Evolutionary conservation across 2,888 invertebrate genomes (phyloP), one percentile per base, ranked within the genome.

Genomic region (Autographa pulchrina): DNA sequence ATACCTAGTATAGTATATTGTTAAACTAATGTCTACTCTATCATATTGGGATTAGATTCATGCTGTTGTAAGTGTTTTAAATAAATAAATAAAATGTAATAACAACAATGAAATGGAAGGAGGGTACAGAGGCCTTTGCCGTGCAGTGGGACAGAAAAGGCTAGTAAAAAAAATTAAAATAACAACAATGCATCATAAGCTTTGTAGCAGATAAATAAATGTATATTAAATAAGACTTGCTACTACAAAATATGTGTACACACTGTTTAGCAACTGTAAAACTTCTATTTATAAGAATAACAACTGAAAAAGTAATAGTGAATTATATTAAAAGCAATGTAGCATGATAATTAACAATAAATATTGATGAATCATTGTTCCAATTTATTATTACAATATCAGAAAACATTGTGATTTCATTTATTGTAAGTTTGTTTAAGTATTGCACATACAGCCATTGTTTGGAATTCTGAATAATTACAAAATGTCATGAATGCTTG

Each of bases 321-420:
- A 48, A 59, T 41, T 59, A 48, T 18, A 68, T 63, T 63, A 68
- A 56, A 48, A 25, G 18, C 1, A 32, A 59, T 32, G n/a, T 32
- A 14, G 18, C 43, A 61, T 48, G 38, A 62, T 54, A 43, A 56
- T 64, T 68, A 35, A 4, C 48, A 58, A 16, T 60, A 62, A 56
- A 77, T 65, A 3, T 20, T 80, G 66, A 59, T 38, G 13, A 80
- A 25, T 76, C 77, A 70, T 80, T 76, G 66, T 62, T 67, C 9
- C 35, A 20, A 14, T 41, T 38, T 41, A 31, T 6, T 63, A 20
- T 13, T 75, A n/a, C 20, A 25, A 54, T 58, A 41, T 65, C 60
- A 16, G 63, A 66, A 77, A 62, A 41, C 58, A 18, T 41, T 56
- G 62, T 75, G 38, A 71, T 59, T 56, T 52, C 6, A 52, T 69